Conservation (phyloP, 30 jellyfish, hydroid and myxozoan species). For the Aurelia aurita region DNA sequence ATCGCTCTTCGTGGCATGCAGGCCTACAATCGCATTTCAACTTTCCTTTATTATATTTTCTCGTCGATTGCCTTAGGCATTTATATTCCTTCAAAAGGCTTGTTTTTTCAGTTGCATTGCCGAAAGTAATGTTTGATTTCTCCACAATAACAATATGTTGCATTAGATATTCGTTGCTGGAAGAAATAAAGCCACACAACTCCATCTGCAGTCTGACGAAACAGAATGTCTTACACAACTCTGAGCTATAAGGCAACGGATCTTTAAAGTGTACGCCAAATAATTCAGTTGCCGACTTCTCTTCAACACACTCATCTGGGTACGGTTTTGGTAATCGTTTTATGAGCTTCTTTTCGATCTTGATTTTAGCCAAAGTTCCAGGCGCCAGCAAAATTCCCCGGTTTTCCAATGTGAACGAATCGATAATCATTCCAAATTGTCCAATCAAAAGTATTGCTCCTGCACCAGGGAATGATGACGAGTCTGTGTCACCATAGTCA, state of each 20-base stretch:
- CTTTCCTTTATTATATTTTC: background rate
- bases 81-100: background rate
- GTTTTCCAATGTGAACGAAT: background rate
- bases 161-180: background rate
- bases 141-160: background rate
- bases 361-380: conserved; percentile 30
- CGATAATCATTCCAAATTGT: background rate
- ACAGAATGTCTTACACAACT: conserved; percentile 14
- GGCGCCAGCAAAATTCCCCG: conserved; percentile 22
- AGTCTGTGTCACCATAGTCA: conserved; percentile 7
- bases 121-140: background rate
- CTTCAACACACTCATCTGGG: conserved; percentile 31
- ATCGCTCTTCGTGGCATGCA: background rate
- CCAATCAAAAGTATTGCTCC: conserved; percentile 32
- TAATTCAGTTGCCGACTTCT: too few relatives aligned
- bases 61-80: background rate
- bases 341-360: conserved; percentile 2
- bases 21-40: background rate
- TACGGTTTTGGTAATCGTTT: conserved; percentile 41
- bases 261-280: background rate
- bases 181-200: conserved; percentile 1
- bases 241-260: conserved; percentile 11
- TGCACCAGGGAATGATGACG: background rate
- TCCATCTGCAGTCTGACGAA: conserved; percentile 1
- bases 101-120: background rate